A percentile compares a stretch with the other conserved stretches of the same genome.
Evolutionary conservation across 2,113 vertebrate species (phyloP).

Genomic region (Thalassarche chlororhynchos): DNA sequence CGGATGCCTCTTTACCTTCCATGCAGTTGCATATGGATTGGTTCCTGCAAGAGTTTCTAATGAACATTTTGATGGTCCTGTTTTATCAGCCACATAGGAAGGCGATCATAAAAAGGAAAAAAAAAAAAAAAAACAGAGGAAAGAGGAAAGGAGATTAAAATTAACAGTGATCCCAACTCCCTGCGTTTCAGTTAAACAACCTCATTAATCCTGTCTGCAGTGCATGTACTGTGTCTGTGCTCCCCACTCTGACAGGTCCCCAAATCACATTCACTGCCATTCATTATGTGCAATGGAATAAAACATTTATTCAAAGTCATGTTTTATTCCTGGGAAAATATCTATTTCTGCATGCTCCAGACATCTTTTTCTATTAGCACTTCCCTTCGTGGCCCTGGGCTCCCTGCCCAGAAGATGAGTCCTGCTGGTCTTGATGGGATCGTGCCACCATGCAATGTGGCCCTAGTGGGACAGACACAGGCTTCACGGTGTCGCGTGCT

Average conservation of each 20-base stretch:
- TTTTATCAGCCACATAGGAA: background rate
- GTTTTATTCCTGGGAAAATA: slow-evolving; percentile 59
- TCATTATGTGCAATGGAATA: slow-evolving; percentile 50
- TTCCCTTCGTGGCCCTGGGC: background rate
- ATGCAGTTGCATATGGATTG: background rate
- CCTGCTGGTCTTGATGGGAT: background rate
- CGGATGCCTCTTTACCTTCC: background rate
- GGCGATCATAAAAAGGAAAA: background rate
- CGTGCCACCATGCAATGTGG: background rate
- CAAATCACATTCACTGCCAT: slow-evolving; percentile 58
- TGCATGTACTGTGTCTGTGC: slow-evolving; percentile 16
- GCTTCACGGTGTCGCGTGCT: background rate
- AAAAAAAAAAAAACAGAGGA: background rate
- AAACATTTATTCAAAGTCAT: slow-evolving; percentile 63
- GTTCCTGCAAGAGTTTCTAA: background rate
- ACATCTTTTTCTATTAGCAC: background rate
- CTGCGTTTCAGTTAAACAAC: slow-evolving; percentile 20
- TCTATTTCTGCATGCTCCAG: slow-evolving; percentile 46
- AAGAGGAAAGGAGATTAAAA: background rate
- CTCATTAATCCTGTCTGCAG: slow-evolving; percentile 35
- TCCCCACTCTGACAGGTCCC: slow-evolving; percentile 53
- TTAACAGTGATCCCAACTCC: slow-evolving; percentile 20
- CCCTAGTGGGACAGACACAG: background rate
- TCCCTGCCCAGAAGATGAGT: background rate
- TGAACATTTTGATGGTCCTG: background rate